phyloP scores from a whole-genome alignment of 1,140 invertebrate species.

The Mycetomoellerius zeteki region DNA sequence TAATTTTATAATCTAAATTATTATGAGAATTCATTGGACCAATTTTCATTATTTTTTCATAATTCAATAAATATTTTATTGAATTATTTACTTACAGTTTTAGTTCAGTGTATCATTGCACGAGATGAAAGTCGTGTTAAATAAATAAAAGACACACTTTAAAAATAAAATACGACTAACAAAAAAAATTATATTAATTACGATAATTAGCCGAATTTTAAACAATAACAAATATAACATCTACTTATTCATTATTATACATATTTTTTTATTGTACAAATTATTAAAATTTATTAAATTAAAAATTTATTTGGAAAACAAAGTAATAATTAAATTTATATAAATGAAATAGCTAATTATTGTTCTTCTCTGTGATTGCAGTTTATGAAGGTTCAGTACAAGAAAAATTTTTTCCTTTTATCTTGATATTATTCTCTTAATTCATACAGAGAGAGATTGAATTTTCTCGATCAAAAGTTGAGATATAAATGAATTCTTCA shows the following conservation, averaged over 20 bases:
- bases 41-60: no score
- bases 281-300: no score
- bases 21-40: no score
- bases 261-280: not conserved
- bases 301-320: not conserved
- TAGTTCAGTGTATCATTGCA: no score
- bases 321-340: slow-evolving; percentile 6
- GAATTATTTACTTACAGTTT: no score
- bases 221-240: not conserved
- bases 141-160: not conserved
- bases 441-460: not conserved
- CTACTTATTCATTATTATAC: not conserved
- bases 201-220: not conserved
- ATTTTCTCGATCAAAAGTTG: not conserved
- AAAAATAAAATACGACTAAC: not conserved
- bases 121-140: not conserved
- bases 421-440: not conserved
- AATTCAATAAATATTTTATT: no score
- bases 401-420: not conserved
- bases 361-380: not conserved
- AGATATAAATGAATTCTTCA: not conserved
- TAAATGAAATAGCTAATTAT: slow-evolving; percentile 5
- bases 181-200: not conserved
- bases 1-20: no score
- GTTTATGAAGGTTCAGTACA: not conserved